Base-by-base conservation (phyloP, 2,113 vertebrate genomes). In the Sturnus vulgaris region DNA sequence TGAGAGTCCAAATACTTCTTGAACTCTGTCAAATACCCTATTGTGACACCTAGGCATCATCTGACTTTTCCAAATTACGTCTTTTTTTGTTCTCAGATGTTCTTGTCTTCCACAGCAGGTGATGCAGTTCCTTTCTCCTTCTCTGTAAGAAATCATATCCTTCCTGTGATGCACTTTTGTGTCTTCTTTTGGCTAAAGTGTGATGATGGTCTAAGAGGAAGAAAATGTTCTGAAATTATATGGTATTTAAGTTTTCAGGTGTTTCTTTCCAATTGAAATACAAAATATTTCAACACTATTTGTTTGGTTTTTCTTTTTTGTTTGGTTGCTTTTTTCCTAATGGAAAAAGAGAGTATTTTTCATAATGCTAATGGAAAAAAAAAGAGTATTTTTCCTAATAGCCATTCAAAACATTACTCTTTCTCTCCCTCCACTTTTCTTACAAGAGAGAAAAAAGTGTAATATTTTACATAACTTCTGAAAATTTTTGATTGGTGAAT, bases 221-320 rank as follows among this genome's bases (percentile, higher is more conserved):
- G 4, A 9, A 56, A 92, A 60, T 65, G 4, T 82, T 55, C 55
- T 77, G n/a, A 87, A 82, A 84, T 68, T 0, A 46, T 28, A 52
- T 16, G 16, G 21, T 50, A n/a, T 40, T 64, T 60, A 33, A 13
- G 7, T 52, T 80, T 71, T 53, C 40, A 57, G 9, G 3, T 4
- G 1, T 59, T 80, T 68, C 2, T 64, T 90, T 73, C 8, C 17
- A 68, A 40, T 2, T 42, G 21, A 82, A 63, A 86, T 40, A 35
- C 3, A 40, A 92, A 92, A 42, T 70, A 63, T 42, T 77, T 61
- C 30, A 80, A 24, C 6, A 12, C 0, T 19, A 11, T 10, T 14
- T 19, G 24, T 1, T n/a, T 37, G 2, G 0, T 1, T 49, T 40
- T 56, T 27, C 30, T 31, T 14, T 20, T 13, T 57, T 57, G 33